A percentile compares a stretch with the other conserved stretches of the same genome.
Evolutionary conservation across 2,888 invertebrate species (phyloP).

Genomic region (Mongoloraphidia duomilia): DNA sequence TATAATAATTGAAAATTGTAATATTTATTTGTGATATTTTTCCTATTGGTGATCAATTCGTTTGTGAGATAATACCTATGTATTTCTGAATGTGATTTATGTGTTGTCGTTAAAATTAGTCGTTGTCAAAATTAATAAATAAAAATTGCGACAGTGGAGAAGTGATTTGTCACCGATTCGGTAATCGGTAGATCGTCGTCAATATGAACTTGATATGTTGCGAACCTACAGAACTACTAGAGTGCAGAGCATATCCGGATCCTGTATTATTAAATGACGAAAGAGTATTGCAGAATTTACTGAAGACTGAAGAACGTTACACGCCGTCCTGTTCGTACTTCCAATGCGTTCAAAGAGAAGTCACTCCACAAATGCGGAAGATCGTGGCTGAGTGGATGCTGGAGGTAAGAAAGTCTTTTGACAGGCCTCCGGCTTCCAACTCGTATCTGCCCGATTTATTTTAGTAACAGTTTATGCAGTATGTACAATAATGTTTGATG

Average conservation of each 20-base stretch:
- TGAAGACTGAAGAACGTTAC: constrained; percentile 75
- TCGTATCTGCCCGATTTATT: neutral
- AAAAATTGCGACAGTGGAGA: too few species aligned
- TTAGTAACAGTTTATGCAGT: too few species aligned
- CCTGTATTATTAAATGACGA: constrained; percentile 59
- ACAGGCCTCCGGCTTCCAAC: constrained; percentile 12
- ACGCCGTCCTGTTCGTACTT: constrained; percentile 64
- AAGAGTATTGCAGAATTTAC: constrained; percentile 66
- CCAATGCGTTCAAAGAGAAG: constrained; percentile 72
- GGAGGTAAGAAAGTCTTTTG: constrained; percentile 53
- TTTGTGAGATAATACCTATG: too few species aligned
- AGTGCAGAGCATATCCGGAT: constrained; percentile 38
- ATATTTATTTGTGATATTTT: too few species aligned
- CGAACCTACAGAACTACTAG: constrained; percentile 23
- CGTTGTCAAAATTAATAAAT: too few species aligned
- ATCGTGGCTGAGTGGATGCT: constrained; percentile 94
- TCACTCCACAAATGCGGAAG: constrained; percentile 81
- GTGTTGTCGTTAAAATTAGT: too few species aligned
- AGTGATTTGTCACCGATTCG: neutral
- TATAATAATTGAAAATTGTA: too few species aligned
- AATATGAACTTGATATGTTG: constrained; percentile 29
- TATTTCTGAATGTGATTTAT: too few species aligned
- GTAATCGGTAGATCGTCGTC: constrained; percentile 1
- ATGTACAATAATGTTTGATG: too few species aligned
- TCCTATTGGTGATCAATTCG: too few species aligned